Evolutionary conservation across 2,113 vertebrate genomes (phyloP), one percentile per base, ranked within the genome.

Genomic region (Neogobius melanostomus): DNA sequence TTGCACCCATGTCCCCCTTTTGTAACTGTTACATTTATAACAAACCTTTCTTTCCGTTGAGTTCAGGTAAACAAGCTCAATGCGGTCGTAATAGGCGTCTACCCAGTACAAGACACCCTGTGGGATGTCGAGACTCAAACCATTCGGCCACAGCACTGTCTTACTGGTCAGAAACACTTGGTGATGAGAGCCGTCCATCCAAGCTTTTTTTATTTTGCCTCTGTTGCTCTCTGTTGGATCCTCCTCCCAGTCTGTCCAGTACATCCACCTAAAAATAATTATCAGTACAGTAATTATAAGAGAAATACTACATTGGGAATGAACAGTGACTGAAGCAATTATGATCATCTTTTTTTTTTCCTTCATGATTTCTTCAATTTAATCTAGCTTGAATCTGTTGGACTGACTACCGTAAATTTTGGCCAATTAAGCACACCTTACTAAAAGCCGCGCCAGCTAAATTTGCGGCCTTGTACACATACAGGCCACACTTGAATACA

Each of bases 181-280:
- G 36, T 95, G 92, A 80, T 99, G 94, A 21, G 96, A 95, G 7
- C 97, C 97, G 0, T 99, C 96, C 97, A 99, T 99, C 97, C 97
- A 99, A 6, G 97, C 97, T 76, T 94, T 94, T 86, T 97, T 97
- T 0, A 99, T 97, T 88, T 96, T 95, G 42, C 97, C 97, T 72
- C 97, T 94, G 82, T 96, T 96, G 87, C 95, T 98, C 62, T 97
- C 97, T 61, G 96, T 96, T 7, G 97, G 96, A 82, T 99, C 97
- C 74, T 99, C 97, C 80, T 98, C 97, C 97, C 97, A 99, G 92
- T 99, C 97, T 0, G 97, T 98, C 97, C 97, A 99, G 88, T 99
- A 99, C 95, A 99, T 97, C 97, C 96, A 98, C 72, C 97, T 99
- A 87, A 65, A 74, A 0, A 42, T 72, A 16, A 50, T 6, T 8